A percentile compares a stretch with the other conserved stretches of the same genome.
These are phyloP conservation scores for cattle (Bos taurus) DNA, from an alignment of 2,113 vertebrate genomes.

Conservation along the genomic window ARS-UCD2.0 NC_037357.1:85298001-85298500, in stretches of 20 bases:
- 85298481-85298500: background rate
- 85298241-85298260: slow-evolving; percentile 55
- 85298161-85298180: slow-evolving; percentile 4
- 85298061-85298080: slow-evolving; percentile 58
- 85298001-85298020: slow-evolving; percentile 92
- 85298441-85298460: slow-evolving; percentile 51
- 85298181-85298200: slow-evolving; percentile 60
- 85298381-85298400: background rate
- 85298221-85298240: slow-evolving; percentile 63
- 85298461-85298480: background rate
- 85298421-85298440: background rate
- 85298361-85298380: background rate
- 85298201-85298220: slow-evolving; percentile 60
- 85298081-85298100: slow-evolving; percentile 60
- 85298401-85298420: background rate
- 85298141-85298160: background rate
- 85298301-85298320: background rate
- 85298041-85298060: slow-evolving; percentile 9
- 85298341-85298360: background rate
- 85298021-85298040: slow-evolving; percentile 19
- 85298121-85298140: slow-evolving; percentile 33
- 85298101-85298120: slow-evolving; percentile 25
- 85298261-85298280: slow-evolving; percentile 44
- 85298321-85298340: slow-evolving; percentile 53
- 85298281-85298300: slow-evolving; percentile 24